Evolutionary conservation across 2,113 vertebrate species (phyloP).

Genomic region (Cavia porcellus): DNA sequence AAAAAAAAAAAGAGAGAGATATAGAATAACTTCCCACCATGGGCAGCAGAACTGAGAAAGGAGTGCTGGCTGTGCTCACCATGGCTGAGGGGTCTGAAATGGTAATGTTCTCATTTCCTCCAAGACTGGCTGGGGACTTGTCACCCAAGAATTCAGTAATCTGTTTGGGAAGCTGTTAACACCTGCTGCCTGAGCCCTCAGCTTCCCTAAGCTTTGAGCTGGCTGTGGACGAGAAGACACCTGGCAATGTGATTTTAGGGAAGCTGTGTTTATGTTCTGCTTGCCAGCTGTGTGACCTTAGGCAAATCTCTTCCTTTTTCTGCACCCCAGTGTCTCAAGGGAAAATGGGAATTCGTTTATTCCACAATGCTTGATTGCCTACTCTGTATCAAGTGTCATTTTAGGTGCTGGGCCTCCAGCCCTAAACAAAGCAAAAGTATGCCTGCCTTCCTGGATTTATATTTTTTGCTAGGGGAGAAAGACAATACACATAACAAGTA

Average conservation of each 20-base stretch:
- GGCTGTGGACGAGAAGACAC: neutral
- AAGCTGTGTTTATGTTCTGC: neutral
- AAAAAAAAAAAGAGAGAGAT: neutral
- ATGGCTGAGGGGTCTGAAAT: neutral
- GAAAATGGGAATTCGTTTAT: neutral
- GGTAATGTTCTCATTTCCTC: neutral
- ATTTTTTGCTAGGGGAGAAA: neutral
- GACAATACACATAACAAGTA: neutral
- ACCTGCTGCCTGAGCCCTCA: neutral
- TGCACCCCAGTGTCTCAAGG: slow-evolving; percentile 16
- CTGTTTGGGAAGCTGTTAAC: slow-evolving; percentile 9
- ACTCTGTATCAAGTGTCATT: neutral
- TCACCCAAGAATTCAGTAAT: neutral
- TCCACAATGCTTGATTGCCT: neutral
- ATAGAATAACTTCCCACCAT: neutral
- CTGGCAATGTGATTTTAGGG: neutral
- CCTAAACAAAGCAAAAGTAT: neutral
- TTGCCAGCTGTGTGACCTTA: slow-evolving; percentile 1
- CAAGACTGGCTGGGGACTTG: neutral
- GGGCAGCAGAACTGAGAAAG: neutral
- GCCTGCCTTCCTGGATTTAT: neutral
- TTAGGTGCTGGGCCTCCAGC: neutral
- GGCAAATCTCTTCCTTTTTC: neutral
- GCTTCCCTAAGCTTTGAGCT: neutral
- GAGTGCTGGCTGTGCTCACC: neutral